Evolutionary conservation across 2,113 vertebrate species (phyloP).

Genomic region (Geococcyx californianus): DNA sequence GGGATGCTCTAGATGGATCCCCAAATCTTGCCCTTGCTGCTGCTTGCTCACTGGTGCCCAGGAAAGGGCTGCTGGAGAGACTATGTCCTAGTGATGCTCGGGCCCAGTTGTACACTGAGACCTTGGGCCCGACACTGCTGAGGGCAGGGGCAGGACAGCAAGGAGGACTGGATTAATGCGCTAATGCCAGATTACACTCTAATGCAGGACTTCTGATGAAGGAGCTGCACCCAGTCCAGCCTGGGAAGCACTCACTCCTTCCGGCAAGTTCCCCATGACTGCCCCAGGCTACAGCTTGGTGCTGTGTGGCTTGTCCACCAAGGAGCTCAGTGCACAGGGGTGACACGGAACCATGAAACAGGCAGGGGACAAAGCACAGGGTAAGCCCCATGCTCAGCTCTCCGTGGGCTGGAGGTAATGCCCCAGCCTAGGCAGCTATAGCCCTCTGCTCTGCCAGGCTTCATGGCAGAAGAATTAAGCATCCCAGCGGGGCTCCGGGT

Average conservation of each 20-base stretch:
- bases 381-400: not conserved
- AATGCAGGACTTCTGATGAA: slow-evolving; percentile 37
- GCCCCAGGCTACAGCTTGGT: not conserved
- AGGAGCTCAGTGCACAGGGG: not conserved
- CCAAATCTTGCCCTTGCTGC: not conserved
- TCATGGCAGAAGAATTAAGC: not conserved
- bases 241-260: not conserved
- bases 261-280: not conserved
- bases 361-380: not conserved
- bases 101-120: not conserved
- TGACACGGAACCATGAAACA: not conserved
- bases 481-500: not conserved
- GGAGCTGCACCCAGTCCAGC: not conserved
- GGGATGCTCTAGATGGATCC: not conserved
- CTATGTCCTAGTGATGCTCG: not conserved
- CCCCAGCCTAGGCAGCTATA: not conserved
- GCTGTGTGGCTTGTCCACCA: not conserved
- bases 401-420: not conserved
- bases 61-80: not conserved
- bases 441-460: not conserved
- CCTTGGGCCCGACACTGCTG: not conserved
- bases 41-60: not conserved
- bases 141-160: not conserved
- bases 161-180: slow-evolving; percentile 9
- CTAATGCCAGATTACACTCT: slow-evolving; percentile 64